A percentile compares a stretch with the other conserved stretches of the same genome.
Evolutionary conservation across 64 coral and sea anemone species (phyloP).

Genomic region (Cladopsammia gracilis): DNA sequence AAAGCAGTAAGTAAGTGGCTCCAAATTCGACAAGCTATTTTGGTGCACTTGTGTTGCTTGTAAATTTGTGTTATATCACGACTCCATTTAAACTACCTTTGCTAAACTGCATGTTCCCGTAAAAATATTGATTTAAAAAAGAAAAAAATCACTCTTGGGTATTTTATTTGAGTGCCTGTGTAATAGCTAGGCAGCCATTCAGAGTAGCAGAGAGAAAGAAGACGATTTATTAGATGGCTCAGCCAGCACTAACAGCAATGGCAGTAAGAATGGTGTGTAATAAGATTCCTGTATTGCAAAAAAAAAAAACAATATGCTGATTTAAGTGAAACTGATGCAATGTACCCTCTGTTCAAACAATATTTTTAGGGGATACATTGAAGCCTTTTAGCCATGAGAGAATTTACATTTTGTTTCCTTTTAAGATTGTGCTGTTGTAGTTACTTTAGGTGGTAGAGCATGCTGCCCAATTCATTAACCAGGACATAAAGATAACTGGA

Average conservation of each 20-base stretch:
- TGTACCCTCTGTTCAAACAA: neutral
- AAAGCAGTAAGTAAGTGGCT: too few species aligned
- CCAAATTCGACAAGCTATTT: too few species aligned
- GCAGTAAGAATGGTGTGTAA: conserved; percentile 15
- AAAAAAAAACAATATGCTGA: conserved; percentile 2
- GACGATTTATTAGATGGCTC: neutral
- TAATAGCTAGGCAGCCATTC: too few species aligned
- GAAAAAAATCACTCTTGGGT: too few species aligned
- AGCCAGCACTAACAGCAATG: neutral
- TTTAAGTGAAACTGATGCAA: neutral
- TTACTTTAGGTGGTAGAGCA: neutral
- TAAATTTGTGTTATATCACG: too few species aligned
- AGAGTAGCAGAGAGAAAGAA: neutral
- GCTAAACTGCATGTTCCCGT: too few species aligned
- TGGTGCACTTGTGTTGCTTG: too few species aligned
- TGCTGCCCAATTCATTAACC: neutral
- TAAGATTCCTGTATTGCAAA: neutral
- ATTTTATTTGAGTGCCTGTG: too few species aligned
- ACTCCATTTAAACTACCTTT: too few species aligned
- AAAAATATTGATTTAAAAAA: too few species aligned
- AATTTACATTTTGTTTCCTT: conserved; percentile 1
- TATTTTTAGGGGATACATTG: neutral
- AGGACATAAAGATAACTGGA: too few species aligned
- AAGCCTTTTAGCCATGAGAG: neutral
- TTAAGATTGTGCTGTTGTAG: neutral